phyloP scores from a whole-genome alignment of 2,888 invertebrate species.

The Himalopsyche tibetana region DNA sequence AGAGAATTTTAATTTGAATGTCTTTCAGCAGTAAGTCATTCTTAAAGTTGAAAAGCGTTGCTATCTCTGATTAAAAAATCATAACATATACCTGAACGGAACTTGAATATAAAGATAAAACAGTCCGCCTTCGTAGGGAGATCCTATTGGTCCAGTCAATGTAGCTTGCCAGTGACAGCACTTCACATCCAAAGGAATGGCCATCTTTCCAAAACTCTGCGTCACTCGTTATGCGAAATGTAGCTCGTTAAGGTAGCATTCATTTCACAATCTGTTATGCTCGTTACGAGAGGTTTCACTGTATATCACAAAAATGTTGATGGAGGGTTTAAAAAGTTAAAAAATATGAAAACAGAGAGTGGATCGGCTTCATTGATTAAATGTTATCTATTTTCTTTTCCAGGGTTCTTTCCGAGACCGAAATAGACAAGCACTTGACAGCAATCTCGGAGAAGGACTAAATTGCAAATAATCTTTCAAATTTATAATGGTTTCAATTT shows the following conservation, averaged over 20 bases:
- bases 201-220: too few relatives aligned
- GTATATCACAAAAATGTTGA: too few relatives aligned
- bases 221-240: too few relatives aligned
- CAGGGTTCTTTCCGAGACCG: slow-evolving; percentile 87
- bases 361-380: not conserved
- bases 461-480: slow-evolving; percentile 65
- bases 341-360: slow-evolving; percentile 8
- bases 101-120: slow-evolving; percentile 95
- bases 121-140: slow-evolving; percentile 95
- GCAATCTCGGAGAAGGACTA: slow-evolving; percentile 96
- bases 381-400: slow-evolving; percentile 68
- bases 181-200: slow-evolving; percentile 86
- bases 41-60: too few relatives aligned
- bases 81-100: slow-evolving; percentile 81
- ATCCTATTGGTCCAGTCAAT: slow-evolving; percentile 92
- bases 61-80: slow-evolving; percentile 54
- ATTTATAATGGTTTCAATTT: slow-evolving; percentile 20
- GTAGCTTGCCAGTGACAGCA: slow-evolving; percentile 96
- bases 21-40: too few relatives aligned
- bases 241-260: too few relatives aligned
- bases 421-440: slow-evolving; percentile 93
- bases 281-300: too few relatives aligned
- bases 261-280: too few relatives aligned
- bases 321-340: too few relatives aligned
- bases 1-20: too few relatives aligned